These are phyloP conservation scores for Megalopta genalis DNA, from an alignment of 1,140 invertebrate species.

Conservation along the genomic window DNA sequence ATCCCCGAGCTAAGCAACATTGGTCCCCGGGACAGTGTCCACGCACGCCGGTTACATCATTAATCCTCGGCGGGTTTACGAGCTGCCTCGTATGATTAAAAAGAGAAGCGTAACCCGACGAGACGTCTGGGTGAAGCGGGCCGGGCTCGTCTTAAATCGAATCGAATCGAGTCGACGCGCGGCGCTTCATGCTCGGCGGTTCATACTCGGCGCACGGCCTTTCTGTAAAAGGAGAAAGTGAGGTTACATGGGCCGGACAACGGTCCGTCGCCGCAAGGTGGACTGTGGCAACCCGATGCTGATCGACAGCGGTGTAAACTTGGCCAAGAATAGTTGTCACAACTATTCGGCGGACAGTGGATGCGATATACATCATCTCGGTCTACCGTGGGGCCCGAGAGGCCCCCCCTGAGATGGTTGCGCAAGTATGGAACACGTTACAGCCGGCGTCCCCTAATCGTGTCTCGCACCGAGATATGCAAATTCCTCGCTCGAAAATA, in stretches of 20 bases:
- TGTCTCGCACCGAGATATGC: background rate
- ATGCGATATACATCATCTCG: background rate
- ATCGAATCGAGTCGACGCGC: background rate
- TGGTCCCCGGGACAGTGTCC: no score
- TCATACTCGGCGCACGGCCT: conserved; percentile 6
- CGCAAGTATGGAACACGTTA: background rate
- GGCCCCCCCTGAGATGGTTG: background rate
- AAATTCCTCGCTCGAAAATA: background rate
- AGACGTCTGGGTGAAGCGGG: background rate
- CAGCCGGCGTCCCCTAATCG: no score
- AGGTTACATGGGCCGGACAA: conserved; percentile 30
- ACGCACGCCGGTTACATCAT: background rate
- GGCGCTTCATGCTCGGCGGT: background rate
- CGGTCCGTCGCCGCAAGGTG: conserved; percentile 10
- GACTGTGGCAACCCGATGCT: conserved; percentile 33
- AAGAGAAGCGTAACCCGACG: conserved; percentile 3
- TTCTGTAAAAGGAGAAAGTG: conserved; percentile 57
- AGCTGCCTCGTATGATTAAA: conserved; percentile 2
- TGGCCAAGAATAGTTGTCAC: conserved; percentile 27
- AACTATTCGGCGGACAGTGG: background rate
- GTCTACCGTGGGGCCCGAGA: no score
- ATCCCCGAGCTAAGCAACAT: background rate
- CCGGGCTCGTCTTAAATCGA: conserved; percentile 42
- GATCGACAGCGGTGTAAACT: conserved; percentile 40
- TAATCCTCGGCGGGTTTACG: background rate